phyloP scores from a whole-genome alignment of 2,888 invertebrate genomes.

The Thymelicus sylvestris region DNA sequence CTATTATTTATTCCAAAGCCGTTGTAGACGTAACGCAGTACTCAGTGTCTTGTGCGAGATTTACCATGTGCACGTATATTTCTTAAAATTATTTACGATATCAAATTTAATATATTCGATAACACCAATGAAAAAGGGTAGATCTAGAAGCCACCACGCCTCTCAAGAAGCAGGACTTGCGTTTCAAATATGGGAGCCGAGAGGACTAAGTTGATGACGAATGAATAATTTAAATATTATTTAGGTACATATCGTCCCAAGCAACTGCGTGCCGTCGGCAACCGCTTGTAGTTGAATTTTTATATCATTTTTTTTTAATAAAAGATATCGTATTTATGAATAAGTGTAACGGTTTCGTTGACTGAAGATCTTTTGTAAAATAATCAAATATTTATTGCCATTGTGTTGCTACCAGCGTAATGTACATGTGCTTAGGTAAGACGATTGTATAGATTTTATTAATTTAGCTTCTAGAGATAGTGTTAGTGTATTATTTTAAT shows the following conservation, averaged over 20 bases:
- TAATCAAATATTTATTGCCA: slow-evolving; percentile 53
- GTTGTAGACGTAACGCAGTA: not conserved
- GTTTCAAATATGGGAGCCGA: no score
- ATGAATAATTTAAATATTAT: no score
- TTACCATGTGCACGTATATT: no score
- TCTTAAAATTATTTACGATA: no score
- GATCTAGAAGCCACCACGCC: no score
- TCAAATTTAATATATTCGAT: no score
- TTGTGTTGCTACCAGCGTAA: slow-evolving; percentile 57
- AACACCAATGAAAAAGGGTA: no score
- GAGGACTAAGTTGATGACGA: no score
- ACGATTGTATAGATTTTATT: slow-evolving; percentile 45
- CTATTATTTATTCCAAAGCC: slow-evolving; percentile 5
- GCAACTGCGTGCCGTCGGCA: not conserved
- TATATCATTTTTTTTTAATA: not conserved
- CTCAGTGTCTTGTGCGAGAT: no score
- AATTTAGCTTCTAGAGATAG: slow-evolving; percentile 45
- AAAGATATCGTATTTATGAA: slow-evolving; percentile 5
- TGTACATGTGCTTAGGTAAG: slow-evolving; percentile 58
- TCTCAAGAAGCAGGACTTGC: no score
- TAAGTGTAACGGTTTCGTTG: slow-evolving; percentile 36
- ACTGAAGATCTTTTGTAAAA: slow-evolving; percentile 53
- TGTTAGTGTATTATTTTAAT: slow-evolving; percentile 27
- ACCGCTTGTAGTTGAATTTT: slow-evolving; percentile 2
- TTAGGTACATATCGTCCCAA: no score